Evolutionary conservation across 92 coral and sea anemone species (phyloP).

Genomic region (Siderastrea radians): DNA sequence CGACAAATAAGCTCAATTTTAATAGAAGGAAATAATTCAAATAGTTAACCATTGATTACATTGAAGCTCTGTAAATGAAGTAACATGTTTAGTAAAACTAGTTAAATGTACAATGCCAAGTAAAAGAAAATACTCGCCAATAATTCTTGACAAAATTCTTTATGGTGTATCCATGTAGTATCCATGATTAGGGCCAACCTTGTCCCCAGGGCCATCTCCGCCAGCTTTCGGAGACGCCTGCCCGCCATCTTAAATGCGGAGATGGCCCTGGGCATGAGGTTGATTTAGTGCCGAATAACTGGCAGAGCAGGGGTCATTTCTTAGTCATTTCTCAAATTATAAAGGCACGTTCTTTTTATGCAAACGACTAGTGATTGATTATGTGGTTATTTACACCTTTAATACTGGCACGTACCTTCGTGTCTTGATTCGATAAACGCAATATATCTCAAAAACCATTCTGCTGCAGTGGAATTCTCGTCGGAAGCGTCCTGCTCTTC

Average conservation of each 20-base stretch:
- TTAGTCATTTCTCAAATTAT: slow-evolving; percentile 23
- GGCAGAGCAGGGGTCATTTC: slow-evolving; percentile 13
- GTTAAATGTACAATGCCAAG: no score
- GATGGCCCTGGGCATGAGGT: no score
- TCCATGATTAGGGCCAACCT: no score
- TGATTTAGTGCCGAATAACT: not conserved
- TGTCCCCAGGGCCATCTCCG: no score
- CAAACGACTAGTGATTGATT: slow-evolving; percentile 10
- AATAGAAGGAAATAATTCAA: not conserved
- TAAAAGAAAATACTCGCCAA: no score
- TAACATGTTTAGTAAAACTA: not conserved
- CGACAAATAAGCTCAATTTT: not conserved
- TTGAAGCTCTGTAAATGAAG: not conserved
- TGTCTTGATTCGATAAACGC: slow-evolving; percentile 24
- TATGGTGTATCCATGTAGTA: not conserved
- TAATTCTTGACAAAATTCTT: no score
- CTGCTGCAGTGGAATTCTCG: slow-evolving; percentile 39
- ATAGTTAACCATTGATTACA: not conserved
- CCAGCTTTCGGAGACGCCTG: no score
- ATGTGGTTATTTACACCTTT: slow-evolving; percentile 6
- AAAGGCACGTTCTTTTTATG: slow-evolving; percentile 5
- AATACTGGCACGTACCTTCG: slow-evolving; percentile 30
- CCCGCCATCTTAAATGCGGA: no score
- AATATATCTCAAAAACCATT: slow-evolving; percentile 28
- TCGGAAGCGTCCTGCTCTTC: slow-evolving; percentile 41